phyloP scores from a whole-genome alignment of 2,888 invertebrate species.

The Heliconius cydno region DNA sequence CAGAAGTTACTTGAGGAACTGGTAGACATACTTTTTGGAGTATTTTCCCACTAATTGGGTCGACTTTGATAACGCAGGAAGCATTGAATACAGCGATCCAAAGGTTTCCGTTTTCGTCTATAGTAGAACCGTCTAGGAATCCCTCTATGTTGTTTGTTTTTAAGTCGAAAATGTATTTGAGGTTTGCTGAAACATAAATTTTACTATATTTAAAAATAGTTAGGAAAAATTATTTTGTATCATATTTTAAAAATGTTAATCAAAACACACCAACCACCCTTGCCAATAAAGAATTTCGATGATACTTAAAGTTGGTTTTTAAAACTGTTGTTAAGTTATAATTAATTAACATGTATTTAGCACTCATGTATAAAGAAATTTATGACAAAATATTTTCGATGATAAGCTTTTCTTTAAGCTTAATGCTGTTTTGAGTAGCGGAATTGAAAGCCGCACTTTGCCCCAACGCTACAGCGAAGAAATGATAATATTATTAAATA shows the following conservation, averaged over 20 bases:
- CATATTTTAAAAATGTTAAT: not conserved
- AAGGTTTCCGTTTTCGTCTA: conserved; percentile 89
- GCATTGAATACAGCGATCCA: conserved; percentile 89
- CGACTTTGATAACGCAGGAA: conserved; percentile 81
- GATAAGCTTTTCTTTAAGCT: too few species aligned
- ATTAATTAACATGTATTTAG: not conserved
- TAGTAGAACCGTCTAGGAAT: conserved; percentile 88
- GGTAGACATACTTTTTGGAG: conserved; percentile 84
- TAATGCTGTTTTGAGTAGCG: too few species aligned
- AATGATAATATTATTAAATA: too few species aligned
- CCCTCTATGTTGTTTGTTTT: conserved; percentile 66
- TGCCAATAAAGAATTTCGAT: not conserved
- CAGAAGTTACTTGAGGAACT: conserved; percentile 86
- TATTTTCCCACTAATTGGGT: conserved; percentile 81
- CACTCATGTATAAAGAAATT: too few species aligned
- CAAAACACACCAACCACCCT: not conserved
- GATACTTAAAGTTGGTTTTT: not conserved
- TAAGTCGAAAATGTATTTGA: conserved; percentile 84
- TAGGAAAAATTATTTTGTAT: not conserved
- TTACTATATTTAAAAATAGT: not conserved
- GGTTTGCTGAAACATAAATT: conserved; percentile 78
- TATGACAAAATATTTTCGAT: too few species aligned
- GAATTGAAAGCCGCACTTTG: too few species aligned
- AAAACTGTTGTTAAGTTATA: not conserved
- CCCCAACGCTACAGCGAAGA: too few species aligned